Percentiles rank a stretch among this genome's conserved stretches.
phyloP scores from a whole-genome alignment of 2,888 invertebrate species.

The Diaperis boleti region DNA sequence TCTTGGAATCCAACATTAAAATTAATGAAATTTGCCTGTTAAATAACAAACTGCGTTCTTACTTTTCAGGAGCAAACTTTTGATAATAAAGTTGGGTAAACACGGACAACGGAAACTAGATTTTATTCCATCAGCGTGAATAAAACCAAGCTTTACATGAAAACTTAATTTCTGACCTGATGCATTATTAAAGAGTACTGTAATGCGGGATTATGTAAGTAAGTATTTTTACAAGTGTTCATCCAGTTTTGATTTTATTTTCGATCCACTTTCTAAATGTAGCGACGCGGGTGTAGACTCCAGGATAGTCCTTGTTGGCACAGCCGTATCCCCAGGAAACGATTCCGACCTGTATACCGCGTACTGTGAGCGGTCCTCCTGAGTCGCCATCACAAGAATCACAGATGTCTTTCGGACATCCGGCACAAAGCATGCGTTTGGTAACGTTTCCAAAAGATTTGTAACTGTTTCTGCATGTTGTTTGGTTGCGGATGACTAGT shows the following conservation, averaged over 20 bases:
- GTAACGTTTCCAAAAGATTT: constrained; percentile 41
- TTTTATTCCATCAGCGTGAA: neutral
- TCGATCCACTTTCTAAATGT: constrained; percentile 24
- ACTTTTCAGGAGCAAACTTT: no score
- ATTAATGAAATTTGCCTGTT: no score
- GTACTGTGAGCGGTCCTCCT: constrained; percentile 41
- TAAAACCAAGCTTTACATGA: neutral
- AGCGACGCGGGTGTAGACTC: constrained; percentile 41
- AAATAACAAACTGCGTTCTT: no score
- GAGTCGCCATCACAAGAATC: constrained; percentile 51
- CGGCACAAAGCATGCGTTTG: constrained; percentile 52
- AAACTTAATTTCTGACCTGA: neutral
- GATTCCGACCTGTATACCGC: constrained; percentile 40
- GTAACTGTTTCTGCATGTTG: neutral
- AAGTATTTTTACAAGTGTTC: neutral
- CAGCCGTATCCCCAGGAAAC: constrained; percentile 46
- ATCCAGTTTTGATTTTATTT: neutral
- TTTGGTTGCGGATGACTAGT: constrained; percentile 2
- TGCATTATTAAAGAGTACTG: neutral
- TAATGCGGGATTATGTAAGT: neutral
- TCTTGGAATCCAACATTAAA: no score
- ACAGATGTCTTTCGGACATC: constrained; percentile 47
- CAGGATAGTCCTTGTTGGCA: constrained; percentile 39
- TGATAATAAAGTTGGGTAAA: no score
- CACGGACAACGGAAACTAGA: neutral